These are phyloP conservation scores for Chamaetylas fuelleborni DNA, from an alignment of 2,113 vertebrate species.

Conservation along the genomic window DNA sequence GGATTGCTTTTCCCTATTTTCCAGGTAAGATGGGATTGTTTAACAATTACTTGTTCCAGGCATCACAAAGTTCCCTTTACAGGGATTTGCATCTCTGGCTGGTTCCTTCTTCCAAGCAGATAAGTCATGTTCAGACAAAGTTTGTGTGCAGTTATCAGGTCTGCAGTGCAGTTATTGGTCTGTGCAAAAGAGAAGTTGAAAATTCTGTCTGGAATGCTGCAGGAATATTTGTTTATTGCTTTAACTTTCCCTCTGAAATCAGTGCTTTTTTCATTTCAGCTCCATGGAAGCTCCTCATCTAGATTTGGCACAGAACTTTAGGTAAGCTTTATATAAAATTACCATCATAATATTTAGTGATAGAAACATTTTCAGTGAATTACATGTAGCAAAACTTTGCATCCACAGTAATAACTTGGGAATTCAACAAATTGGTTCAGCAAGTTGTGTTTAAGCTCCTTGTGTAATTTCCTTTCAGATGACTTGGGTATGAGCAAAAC, in stretches of 20 bases:
- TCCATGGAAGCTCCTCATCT: slow-evolving; percentile 38
- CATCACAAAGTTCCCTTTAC: background rate
- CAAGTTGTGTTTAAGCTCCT: background rate
- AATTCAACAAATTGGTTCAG: background rate
- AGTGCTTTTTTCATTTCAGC: slow-evolving; percentile 65
- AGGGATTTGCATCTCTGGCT: background rate
- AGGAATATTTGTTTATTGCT: background rate
- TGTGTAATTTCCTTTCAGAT: background rate
- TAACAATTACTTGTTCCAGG: background rate
- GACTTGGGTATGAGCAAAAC: background rate
- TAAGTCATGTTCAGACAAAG: background rate
- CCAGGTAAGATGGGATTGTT: background rate
- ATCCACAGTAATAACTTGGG: background rate
- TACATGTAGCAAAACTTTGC: background rate
- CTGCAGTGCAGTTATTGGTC: background rate
- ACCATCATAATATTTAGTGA: background rate
- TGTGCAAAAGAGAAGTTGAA: background rate
- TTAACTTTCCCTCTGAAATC: slow-evolving; percentile 25
- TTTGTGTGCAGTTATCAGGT: background rate
- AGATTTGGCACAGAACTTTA: slow-evolving; percentile 69
- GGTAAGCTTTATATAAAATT: slow-evolving; percentile 60
- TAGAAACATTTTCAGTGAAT: background rate
- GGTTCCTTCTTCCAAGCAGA: background rate
- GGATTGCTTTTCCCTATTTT: background rate
- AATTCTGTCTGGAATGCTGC: background rate